Evolutionary conservation across 1,140 invertebrate genomes (phyloP), one percentile per base, ranked within the genome.

Genomic region (Pteromalus puparum): DNA sequence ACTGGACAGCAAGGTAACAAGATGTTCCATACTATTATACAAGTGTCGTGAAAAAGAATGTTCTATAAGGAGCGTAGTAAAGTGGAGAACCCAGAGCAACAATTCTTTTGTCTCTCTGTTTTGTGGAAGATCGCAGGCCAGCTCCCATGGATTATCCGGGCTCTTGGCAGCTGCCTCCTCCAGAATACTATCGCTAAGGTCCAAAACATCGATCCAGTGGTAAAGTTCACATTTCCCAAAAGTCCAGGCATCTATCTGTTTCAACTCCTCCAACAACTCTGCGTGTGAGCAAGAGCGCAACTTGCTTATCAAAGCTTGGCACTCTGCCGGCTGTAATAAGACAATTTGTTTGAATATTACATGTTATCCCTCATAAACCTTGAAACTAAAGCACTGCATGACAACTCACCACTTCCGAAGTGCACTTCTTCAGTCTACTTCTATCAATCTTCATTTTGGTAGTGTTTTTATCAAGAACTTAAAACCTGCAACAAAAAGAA

Each of bases 171-270:
- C 95, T 53, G 97, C 96, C 90, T 95, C 95, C 89, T 97, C 97
- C 86, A 98, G 92, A 86, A 98, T 96, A 79, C 94, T 94, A 92
- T 98, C 97, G 93, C 97, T 97, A 26, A 96, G 94, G 93, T 98
- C 97, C 48, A 98, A 92, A 7, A 98, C 95, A 94, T 97, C 97
- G 79, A 97, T 97, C 97, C 97, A 98, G 91, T 98, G 97, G 89
- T 97, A 97, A 15, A 98, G 93, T 93, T 98, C 97, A 93, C 97
- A 98, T 94, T 98, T 98, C 82, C 97, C 97, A 92, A 96, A 98
- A 48, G 96, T 97, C 97, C 97, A 98, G 46, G 96, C 95, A 88
- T 97, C 96, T 86, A 98, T 95, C 84, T 95, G 95, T 86, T 95
- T 95, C 34, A 98, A 90, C 90, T 97, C 96, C 81, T 95, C 94